These are phyloP conservation scores for Betta splendens DNA, from an alignment of 2,797 vertebrate genomes.

Conservation along the genomic window DNA sequence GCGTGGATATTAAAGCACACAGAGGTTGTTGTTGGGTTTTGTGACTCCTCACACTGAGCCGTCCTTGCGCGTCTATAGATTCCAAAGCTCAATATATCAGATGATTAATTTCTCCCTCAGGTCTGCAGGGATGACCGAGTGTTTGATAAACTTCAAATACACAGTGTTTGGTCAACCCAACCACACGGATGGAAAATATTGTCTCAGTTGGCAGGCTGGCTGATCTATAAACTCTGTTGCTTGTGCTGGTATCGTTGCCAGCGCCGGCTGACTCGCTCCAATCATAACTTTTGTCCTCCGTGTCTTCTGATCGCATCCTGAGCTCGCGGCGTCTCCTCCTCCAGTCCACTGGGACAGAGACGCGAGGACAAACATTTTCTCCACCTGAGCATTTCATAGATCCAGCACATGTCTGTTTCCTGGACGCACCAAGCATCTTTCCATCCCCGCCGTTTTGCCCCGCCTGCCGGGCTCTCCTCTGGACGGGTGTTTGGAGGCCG, in stretches of 20 bases:
- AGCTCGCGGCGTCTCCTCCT: constrained; percentile 46
- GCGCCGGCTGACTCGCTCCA: constrained; percentile 65
- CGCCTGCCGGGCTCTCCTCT: constrained; percentile 62
- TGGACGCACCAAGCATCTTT: constrained; percentile 81
- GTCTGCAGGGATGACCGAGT: constrained; percentile 79
- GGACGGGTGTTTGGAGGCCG: constrained; percentile 77
- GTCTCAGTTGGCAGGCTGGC: constrained; percentile 72
- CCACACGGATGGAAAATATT: constrained; percentile 82
- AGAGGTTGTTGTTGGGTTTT: constrained; percentile 46
- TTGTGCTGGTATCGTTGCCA: constrained; percentile 75
- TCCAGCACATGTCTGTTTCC: constrained; percentile 80
- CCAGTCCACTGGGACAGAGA: constrained; percentile 35
- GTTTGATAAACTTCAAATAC: constrained; percentile 82
- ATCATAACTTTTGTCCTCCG: constrained; percentile 75
- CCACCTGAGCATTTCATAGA: constrained; percentile 83
- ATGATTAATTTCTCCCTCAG: constrained; percentile 70
- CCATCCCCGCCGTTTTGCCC: constrained; percentile 66
- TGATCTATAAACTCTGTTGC: constrained; percentile 76
- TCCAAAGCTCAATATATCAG: constrained; percentile 68
- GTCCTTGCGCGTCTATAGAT: constrained; percentile 43
- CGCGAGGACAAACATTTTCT: constrained; percentile 66
- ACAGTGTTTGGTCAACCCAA: constrained; percentile 73
- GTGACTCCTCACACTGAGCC: constrained; percentile 26
- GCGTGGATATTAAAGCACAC: constrained; percentile 59
- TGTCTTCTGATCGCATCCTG: constrained; percentile 59